Evolutionary conservation across 2,797 vertebrate species (phyloP).

Genomic region (Tamandua tetradactyla): DNA sequence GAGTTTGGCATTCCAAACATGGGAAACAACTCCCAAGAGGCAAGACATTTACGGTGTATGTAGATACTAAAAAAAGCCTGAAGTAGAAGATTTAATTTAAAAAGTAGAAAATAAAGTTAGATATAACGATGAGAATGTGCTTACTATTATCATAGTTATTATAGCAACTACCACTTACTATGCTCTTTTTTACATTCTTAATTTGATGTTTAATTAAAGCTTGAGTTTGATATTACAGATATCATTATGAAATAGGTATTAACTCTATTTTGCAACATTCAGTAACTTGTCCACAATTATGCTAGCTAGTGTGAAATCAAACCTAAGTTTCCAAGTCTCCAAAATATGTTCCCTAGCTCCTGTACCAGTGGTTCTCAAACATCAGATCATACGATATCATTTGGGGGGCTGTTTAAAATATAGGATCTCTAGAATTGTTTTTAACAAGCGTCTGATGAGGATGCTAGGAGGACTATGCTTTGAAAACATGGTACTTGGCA

Average conservation of each 20-base stretch:
- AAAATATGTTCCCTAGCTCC: background rate
- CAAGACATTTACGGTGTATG: background rate
- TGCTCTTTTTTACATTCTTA: background rate
- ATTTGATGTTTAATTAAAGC: conserved; percentile 31
- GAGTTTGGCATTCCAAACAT: background rate
- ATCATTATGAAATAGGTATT: background rate
- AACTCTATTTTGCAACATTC: background rate
- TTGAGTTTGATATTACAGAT: background rate
- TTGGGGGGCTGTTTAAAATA: background rate
- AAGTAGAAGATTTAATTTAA: background rate
- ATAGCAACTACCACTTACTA: background rate
- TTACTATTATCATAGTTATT: background rate
- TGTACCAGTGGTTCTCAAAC: background rate
- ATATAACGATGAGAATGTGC: background rate
- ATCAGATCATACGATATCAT: background rate
- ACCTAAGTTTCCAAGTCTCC: background rate
- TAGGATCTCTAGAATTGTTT: background rate
- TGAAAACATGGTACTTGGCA: background rate
- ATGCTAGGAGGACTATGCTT: background rate
- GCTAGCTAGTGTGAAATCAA: background rate
- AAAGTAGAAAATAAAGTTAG: background rate
- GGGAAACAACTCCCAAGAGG: background rate
- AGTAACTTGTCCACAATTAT: background rate
- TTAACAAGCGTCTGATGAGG: background rate
- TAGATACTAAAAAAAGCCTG: background rate